phyloP scores from a whole-genome alignment of 1,140 invertebrate genomes.

The Ylistrum balloti region DNA sequence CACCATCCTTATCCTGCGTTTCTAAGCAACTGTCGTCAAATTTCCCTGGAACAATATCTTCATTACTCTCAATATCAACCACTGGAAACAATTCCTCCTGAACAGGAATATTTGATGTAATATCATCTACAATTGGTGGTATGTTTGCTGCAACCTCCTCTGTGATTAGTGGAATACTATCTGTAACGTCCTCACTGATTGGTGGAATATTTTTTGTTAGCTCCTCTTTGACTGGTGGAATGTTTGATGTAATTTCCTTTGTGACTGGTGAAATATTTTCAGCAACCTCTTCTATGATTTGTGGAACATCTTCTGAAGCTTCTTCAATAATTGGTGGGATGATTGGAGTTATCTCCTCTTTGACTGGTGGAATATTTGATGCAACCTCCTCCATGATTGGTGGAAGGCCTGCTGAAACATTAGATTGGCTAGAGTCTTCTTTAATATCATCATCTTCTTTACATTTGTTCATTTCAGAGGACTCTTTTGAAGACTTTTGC shows the following conservation, averaged over 20 bases:
- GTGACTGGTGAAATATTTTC: background rate
- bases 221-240: background rate
- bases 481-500: background rate
- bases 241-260: background rate
- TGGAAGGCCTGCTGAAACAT: background rate
- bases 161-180: background rate
- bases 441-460: background rate
- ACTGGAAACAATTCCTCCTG: background rate
- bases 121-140: background rate
- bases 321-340: background rate
- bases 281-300: background rate
- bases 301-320: background rate
- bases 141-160: background rate
- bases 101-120: background rate
- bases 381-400: constrained; percentile 12
- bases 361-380: background rate
- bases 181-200: background rate
- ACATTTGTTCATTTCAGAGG: background rate
- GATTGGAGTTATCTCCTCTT: background rate
- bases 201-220: background rate
- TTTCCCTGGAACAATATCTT: background rate
- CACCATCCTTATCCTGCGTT: background rate
- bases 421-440: background rate
- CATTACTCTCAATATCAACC: background rate
- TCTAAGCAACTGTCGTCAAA: background rate